Conservation (phyloP, 2,797 vertebrate species). For the Caiman crocodilus region DNA sequence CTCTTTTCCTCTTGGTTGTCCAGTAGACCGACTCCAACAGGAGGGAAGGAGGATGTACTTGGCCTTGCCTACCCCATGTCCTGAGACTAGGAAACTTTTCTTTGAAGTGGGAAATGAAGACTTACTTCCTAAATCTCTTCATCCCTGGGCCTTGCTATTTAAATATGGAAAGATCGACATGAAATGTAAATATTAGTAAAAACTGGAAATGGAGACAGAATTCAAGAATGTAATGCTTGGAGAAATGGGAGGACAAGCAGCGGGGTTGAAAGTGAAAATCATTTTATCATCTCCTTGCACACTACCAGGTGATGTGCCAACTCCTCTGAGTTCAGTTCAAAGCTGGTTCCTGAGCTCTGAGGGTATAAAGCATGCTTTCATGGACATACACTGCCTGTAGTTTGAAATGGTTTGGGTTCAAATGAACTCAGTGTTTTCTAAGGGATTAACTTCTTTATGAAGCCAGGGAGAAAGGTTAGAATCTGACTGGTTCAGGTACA, state of each 20-base stretch:
- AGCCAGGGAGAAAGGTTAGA: neutral
- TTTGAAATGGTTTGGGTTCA: neutral
- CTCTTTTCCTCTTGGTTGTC: too few relatives aligned
- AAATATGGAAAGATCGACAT: neutral
- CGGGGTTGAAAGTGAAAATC: neutral
- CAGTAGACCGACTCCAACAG: too few relatives aligned
- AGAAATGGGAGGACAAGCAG: neutral
- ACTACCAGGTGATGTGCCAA: neutral
- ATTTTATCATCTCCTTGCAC: neutral
- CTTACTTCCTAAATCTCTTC: too few relatives aligned
- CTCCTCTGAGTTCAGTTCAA: neutral
- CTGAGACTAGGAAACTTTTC: too few relatives aligned
- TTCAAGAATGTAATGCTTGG: neutral
- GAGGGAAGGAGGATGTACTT: too few relatives aligned
- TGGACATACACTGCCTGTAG: neutral
- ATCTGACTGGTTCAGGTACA: neutral
- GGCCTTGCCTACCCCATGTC: too few relatives aligned
- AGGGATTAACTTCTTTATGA: neutral
- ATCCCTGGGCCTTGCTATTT: too few relatives aligned
- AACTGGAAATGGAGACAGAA: neutral
- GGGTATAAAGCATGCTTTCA: neutral
- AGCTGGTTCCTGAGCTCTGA: neutral
- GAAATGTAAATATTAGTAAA: neutral
- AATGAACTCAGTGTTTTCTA: neutral
- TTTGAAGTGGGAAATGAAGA: too few relatives aligned